Evolutionary conservation across 2,888 invertebrate genomes (phyloP), one percentile per base, ranked within the genome.

Genomic region (Dryomyza anilis): DNA sequence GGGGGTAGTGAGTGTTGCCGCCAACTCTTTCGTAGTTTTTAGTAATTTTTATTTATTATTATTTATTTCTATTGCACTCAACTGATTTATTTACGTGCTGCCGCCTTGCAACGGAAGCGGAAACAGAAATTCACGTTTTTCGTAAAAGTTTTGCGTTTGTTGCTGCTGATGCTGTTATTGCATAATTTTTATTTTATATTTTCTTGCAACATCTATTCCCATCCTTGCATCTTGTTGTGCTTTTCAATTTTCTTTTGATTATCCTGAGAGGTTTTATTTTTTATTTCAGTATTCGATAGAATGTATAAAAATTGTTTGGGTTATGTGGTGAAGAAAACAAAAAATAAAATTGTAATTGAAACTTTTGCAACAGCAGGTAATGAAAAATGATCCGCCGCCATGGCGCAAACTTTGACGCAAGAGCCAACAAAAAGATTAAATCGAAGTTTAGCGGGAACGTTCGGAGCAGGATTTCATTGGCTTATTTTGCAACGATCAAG

Each of bases 171-270:
- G 10, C 7, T 1, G 50, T 48, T 48, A 3, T 25, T 50, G n/a
- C n/a, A n/a, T n/a, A n/a, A 14, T 27, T 25, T 50, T 23, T 10
- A 3, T 23, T 48, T 5, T 21, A 8, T 19, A 25, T 12, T 8
- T 50, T 50, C n/a, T n/a, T n/a, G n/a, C n/a, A n/a, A n/a, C n/a
- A n/a, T n/a, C n/a, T n/a, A n/a, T n/a, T n/a, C n/a, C n/a, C n/a
- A n/a, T n/a, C n/a, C n/a, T 50, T 12, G 21, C 12, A 36, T 36
- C 36, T 23, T 55, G 55, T 55, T 55, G 12, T 23, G 55, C 55
- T 55, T 55, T 55, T 55, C 55, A 55, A 55, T 55, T 55, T 55
- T 55, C 55, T 55, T 55, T 55, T 55, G 55, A 55, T 55, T 55
- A 55, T 55, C 55, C 55, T 55, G 55, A 55, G 55, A 55, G 55